Evolutionary conservation across 37 sponge, comb jelly and placozoan species (phyloP).

Genomic region (Chondrilla cf. caribensis): DNA sequence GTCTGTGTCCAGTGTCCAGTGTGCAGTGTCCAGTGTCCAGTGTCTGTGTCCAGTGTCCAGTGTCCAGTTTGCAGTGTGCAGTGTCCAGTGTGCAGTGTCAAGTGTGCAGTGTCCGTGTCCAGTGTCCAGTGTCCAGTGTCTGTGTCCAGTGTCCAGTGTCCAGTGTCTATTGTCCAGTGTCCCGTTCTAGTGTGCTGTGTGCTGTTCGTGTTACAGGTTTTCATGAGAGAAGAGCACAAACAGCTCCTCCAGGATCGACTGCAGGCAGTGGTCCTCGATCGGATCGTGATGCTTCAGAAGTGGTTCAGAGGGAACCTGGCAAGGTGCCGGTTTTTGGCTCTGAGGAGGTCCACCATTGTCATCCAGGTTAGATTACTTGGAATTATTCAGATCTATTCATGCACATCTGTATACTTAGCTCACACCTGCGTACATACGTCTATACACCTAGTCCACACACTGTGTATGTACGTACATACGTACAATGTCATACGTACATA

Average conservation of each 20-base stretch:
- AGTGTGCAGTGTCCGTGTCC: too few relatives aligned
- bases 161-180: too few relatives aligned
- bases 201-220: constrained; percentile 50
- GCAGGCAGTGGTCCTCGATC: constrained; percentile 64
- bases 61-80: too few relatives aligned
- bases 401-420: too few relatives aligned
- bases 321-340: constrained; percentile 53
- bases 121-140: too few relatives aligned
- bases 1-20: too few relatives aligned
- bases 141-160: too few relatives aligned
- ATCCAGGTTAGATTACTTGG: constrained; percentile 59
- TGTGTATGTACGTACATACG: not conserved
- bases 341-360: constrained; percentile 43
- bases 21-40: too few relatives aligned
- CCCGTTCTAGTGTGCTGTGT: too few relatives aligned
- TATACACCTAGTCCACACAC: not conserved
- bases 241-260: constrained; percentile 64
- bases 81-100: too few relatives aligned
- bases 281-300: constrained; percentile 76
- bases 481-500: not conserved
- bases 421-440: not conserved
- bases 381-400: too few relatives aligned
- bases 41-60: too few relatives aligned
- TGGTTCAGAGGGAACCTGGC: constrained; percentile 75
- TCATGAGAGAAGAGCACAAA: constrained; percentile 82